phyloP scores from a whole-genome alignment of 2,113 vertebrate genomes.

The Megaceryle torquata region DNA sequence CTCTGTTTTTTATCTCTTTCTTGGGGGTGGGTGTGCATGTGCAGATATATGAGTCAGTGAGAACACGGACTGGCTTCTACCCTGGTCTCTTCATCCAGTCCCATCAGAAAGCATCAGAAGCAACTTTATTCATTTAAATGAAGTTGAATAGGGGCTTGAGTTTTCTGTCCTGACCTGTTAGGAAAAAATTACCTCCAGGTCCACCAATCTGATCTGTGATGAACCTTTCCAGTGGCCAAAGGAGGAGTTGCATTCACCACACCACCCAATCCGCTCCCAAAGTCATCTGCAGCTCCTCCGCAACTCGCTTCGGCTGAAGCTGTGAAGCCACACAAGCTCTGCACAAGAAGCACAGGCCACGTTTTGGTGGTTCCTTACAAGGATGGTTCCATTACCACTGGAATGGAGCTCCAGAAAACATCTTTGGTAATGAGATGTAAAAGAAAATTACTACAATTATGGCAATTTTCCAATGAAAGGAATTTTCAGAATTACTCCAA shows the following conservation, averaged over 20 bases:
- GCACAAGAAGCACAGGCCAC: background rate
- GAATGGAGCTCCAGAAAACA: background rate
- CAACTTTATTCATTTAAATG: background rate
- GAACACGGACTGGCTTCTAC: background rate
- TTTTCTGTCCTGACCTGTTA: background rate
- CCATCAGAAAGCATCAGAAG: fast-evolving
- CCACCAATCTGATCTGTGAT: background rate
- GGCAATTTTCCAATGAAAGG: background rate
- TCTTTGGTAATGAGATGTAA: background rate
- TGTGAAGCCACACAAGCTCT: background rate
- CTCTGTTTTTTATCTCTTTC: background rate
- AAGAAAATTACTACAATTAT: background rate
- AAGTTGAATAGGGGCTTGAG: background rate
- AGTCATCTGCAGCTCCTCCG: background rate
- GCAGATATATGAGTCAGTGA: background rate
- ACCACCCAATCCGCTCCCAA: fast-evolving
- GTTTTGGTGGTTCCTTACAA: background rate
- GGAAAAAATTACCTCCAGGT: background rate
- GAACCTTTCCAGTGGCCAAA: background rate
- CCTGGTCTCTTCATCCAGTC: background rate
- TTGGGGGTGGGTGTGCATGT: background rate
- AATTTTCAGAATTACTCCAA: background rate
- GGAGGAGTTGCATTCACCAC: fast-evolving
- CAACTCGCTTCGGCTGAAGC: background rate
- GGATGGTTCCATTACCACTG: fast-evolving